Evolutionary conservation across 2,888 invertebrate genomes (phyloP).

Genomic region (Gymnocheta viridis): DNA sequence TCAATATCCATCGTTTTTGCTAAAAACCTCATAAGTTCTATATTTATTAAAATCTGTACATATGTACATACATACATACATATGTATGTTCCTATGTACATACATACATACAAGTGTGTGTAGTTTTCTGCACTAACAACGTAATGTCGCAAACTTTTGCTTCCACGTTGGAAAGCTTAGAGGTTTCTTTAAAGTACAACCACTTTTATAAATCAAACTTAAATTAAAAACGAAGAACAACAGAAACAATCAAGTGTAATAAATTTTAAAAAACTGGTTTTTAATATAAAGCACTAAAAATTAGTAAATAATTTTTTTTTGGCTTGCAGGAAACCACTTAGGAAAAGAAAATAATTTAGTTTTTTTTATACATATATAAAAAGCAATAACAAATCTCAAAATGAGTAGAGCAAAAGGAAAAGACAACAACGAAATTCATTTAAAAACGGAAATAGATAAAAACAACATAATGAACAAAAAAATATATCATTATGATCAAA

Average conservation of each 20-base stretch:
- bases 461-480: constrained; percentile 61
- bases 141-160: no score
- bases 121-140: no score
- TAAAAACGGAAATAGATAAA: constrained; percentile 69
- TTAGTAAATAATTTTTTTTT: constrained; percentile 1
- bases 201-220: background rate
- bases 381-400: constrained; percentile 27
- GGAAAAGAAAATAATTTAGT: constrained; percentile 37
- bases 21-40: no score
- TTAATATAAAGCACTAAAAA: background rate
- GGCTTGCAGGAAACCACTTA: constrained; percentile 55
- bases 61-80: no score
- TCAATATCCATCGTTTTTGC: no score
- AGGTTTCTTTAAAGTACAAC: no score
- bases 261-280: constrained; percentile 24
- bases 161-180: background rate
- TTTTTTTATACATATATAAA: background rate
- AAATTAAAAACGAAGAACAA: background rate
- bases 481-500: constrained; percentile 46
- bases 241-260: constrained; percentile 4
- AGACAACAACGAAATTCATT: constrained; percentile 41
- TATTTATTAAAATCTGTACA: no score
- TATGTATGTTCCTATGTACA: no score
- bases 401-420: constrained; percentile 16
- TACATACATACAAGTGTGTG: no score